Percentiles rank a stretch among this genome's conserved stretches.
Evolutionary conservation across 2,797 vertebrate species (phyloP).

Genomic region (Meda fulgida): DNA sequence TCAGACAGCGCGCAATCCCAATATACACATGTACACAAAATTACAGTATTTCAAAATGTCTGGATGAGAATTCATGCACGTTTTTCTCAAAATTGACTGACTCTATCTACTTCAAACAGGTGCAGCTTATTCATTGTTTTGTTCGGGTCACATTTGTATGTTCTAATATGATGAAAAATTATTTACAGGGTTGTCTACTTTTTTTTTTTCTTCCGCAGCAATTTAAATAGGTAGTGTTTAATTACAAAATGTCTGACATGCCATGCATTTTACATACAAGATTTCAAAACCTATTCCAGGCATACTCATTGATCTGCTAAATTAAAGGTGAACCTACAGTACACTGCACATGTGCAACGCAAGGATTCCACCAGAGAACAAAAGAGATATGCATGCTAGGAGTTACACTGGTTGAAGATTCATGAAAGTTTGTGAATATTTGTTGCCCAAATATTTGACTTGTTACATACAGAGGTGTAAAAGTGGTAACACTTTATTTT

Average conservation of each 20-base stretch:
- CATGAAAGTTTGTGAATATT: neutral
- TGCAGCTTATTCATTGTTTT: no score
- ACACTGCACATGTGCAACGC: constrained; percentile 56
- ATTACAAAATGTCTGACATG: constrained; percentile 41
- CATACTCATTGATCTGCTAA: constrained; percentile 57
- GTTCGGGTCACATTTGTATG: neutral
- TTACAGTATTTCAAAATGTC: no score
- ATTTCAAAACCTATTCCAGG: constrained; percentile 56
- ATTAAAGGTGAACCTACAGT: constrained; percentile 62
- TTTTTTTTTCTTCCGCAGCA: neutral
- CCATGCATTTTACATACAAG: constrained; percentile 52
- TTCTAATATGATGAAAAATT: neutral
- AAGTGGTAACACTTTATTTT: no score
- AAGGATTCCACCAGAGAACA: constrained; percentile 50
- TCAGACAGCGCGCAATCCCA: no score
- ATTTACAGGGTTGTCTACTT: neutral
- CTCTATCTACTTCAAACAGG: no score
- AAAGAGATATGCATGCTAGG: constrained; percentile 47
- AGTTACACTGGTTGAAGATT: neutral
- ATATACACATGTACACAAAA: no score
- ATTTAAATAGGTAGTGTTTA: constrained; percentile 17
- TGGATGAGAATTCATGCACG: no score
- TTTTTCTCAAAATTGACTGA: no score
- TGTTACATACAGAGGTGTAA: neutral
- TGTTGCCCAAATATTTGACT: neutral